Evolutionary conservation across 2,888 invertebrate species (phyloP), one percentile per base, ranked within the genome.

Genomic region (Mamestra brassicae): DNA sequence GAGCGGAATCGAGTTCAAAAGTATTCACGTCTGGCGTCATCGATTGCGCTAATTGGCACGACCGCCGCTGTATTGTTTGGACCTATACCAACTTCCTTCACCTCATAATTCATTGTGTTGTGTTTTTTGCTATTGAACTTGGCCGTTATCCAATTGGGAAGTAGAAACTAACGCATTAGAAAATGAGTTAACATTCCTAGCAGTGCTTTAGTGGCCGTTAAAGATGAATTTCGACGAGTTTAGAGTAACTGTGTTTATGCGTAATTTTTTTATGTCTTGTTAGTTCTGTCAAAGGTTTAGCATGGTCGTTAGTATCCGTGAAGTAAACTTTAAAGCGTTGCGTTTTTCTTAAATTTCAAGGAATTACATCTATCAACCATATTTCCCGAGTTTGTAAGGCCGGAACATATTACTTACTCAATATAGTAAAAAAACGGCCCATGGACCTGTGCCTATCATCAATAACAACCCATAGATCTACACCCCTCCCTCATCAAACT

Each of bases 61-160:
- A 71, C 71, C n/a, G 55, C 71, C 52, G 42, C 55, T 74, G 80
- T 81, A 77, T 78, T 84, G 74, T 82, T 87, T 87, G 87, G 87
- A 84, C 79, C 82, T 82, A 79, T 79, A 87, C 86, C 86, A 87
- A 87, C 82, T 85, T 85, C 85, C 85, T 78, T 85, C 76, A 79
- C 71, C 78, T 80, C 80, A 75, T 87, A 84, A 85, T 75, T 87
- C 87, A 85, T 84, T 76, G 74, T 84, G 60, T 70, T 72, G 54
- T 77, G 74, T 86, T 85, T 86, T 81, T 85, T 79, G 67, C 55
- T 78, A 76, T 85, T 79, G 77, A 82, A 82, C 77, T 87, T 87
- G 86, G 86, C 82, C 60, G 62, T 11, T 15, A 70, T 79, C 84
- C 86, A 87, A 82, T 57, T 76, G 65, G 74, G 79, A 78, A 80